Evolutionary conservation across 1,140 invertebrate species (phyloP).

Genomic region (Trichomalopsis sarcophagae): DNA sequence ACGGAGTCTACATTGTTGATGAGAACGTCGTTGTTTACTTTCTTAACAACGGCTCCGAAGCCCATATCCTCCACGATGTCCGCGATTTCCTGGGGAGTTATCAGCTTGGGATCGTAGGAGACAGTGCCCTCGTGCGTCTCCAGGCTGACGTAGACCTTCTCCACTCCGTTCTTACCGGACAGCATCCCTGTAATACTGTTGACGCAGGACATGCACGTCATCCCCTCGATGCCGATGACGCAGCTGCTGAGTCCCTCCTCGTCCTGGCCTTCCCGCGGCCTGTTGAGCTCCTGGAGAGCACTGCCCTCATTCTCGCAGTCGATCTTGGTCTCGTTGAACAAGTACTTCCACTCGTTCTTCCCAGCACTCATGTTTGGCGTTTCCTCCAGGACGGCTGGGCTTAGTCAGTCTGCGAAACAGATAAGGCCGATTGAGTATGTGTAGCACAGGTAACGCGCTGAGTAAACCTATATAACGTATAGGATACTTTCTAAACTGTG

Average conservation of each 20-base stretch:
- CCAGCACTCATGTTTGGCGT: constrained; percentile 6
- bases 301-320: constrained; percentile 3
- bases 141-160: constrained; percentile 78
- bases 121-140: constrained; percentile 78
- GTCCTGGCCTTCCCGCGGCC: constrained; percentile 22
- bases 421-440: not conserved
- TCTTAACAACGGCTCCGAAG: constrained; percentile 79
- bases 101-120: constrained; percentile 69
- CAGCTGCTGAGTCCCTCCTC: constrained; percentile 56
- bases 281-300: constrained; percentile 11
- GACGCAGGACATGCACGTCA: constrained; percentile 90
- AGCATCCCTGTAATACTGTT: constrained; percentile 84
- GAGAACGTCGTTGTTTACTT: constrained; percentile 58
- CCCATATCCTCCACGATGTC: constrained; percentile 83
- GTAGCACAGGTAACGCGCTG: not conserved
- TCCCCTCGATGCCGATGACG: constrained; percentile 81
- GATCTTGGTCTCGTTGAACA: constrained; percentile 31
- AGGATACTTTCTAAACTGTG: not conserved
- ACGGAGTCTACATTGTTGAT: not conserved
- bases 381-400: not conserved
- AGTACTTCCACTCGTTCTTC: constrained; percentile 40
- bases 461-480: not conserved
- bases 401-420: not conserved
- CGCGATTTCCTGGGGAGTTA: constrained; percentile 77
- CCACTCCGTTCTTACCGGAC: constrained; percentile 77